Conservation (phyloP, 2,888 invertebrate genomes). For the Merodon equestris region DNA sequence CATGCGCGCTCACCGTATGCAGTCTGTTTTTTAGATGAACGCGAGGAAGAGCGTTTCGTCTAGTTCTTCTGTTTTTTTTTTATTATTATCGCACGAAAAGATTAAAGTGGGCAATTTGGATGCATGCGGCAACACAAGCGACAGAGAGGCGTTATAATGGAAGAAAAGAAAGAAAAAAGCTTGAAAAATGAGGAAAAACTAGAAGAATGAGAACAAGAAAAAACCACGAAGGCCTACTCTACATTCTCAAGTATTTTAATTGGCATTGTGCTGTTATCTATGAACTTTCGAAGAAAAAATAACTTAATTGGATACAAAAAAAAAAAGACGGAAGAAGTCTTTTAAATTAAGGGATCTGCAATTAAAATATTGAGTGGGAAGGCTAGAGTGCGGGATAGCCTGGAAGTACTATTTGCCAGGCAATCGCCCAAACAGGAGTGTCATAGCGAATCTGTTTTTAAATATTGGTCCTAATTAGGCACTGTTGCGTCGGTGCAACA, state of each 20-base stretch:
- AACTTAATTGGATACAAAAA: slow-evolving; percentile 10
- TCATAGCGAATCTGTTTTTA: too few relatives aligned
- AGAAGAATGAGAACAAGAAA: slow-evolving; percentile 24
- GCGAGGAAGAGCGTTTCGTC: slow-evolving; percentile 6
- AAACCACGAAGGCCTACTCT: slow-evolving; percentile 22
- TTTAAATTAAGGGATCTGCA: slow-evolving; percentile 10
- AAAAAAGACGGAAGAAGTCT: background rate
- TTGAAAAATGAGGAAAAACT: background rate
- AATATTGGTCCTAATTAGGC: too few relatives aligned
- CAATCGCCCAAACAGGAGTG: too few relatives aligned
- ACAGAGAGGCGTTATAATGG: background rate
- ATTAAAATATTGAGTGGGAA: background rate
- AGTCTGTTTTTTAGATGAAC: slow-evolving; percentile 19
- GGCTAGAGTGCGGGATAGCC: too few relatives aligned
- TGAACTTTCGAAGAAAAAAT: slow-evolving; percentile 2
- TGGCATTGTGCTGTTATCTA: slow-evolving; percentile 34
- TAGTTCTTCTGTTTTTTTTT: slow-evolving; percentile 18
- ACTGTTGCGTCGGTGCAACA: too few relatives aligned
- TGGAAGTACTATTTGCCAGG: too few relatives aligned
- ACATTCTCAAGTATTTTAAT: slow-evolving; percentile 38
- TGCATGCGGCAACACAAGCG: slow-evolving; percentile 24
- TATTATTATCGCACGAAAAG: slow-evolving; percentile 36
- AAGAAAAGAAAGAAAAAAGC: slow-evolving; percentile 15
- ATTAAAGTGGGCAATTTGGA: slow-evolving; percentile 53
- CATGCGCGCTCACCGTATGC: slow-evolving; percentile 31